phyloP scores from a whole-genome alignment of 2,888 invertebrate genomes.

The Agrotis clavis region DNA sequence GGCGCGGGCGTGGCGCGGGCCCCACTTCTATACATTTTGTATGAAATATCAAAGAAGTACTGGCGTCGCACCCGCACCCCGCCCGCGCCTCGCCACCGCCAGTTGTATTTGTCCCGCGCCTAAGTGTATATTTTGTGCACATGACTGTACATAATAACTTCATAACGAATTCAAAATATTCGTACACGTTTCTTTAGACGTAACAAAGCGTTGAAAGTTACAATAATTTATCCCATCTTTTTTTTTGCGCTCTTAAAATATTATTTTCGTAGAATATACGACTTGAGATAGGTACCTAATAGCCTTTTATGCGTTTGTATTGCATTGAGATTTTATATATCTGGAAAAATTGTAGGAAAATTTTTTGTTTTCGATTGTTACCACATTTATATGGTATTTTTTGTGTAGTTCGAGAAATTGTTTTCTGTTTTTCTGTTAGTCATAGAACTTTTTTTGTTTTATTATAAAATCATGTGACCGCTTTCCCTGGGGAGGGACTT shows the following conservation, averaged over 20 bases:
- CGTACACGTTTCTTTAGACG: constrained; percentile 7
- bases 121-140: background rate
- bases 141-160: constrained; percentile 4
- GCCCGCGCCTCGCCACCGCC: too few relatives aligned
- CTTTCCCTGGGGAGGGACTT: too few relatives aligned
- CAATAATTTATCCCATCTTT: constrained; percentile 59
- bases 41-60: too few relatives aligned
- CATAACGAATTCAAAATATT: constrained; percentile 34
- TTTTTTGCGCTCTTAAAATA: constrained; percentile 32
- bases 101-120: too few relatives aligned
- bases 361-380: constrained; percentile 6
- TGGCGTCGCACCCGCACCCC: too few relatives aligned
- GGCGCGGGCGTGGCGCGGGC: too few relatives aligned
- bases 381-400: too few relatives aligned
- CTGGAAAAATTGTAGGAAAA: background rate
- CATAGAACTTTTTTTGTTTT: too few relatives aligned
- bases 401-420: too few relatives aligned
- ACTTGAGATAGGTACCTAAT: constrained; percentile 38
- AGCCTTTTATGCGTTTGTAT: constrained; percentile 31
- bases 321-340: constrained; percentile 16
- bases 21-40: too few relatives aligned
- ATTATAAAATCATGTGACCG: too few relatives aligned
- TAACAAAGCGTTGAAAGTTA: constrained; percentile 56
- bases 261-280: constrained; percentile 28
- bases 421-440: too few relatives aligned